phyloP scores from a whole-genome alignment of 2,888 invertebrate genomes.

The Empis stercorea region DNA sequence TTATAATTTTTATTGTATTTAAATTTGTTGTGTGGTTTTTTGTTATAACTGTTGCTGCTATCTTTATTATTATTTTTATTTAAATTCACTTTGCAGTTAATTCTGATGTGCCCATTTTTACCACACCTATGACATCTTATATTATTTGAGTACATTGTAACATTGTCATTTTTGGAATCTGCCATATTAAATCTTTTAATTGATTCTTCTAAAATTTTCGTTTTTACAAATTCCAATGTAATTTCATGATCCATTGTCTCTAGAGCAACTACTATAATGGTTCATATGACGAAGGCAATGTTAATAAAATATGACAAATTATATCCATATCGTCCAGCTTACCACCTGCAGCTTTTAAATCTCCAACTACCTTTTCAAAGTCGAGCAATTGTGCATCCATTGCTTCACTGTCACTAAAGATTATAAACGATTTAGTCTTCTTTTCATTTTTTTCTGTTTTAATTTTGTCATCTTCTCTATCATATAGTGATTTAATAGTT shows the following conservation, averaged over 20 bases:
- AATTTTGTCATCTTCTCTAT: neutral
- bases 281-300: constrained; percentile 25
- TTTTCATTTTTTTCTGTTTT: constrained; percentile 3
- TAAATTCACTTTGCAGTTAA: constrained; percentile 15
- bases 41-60: too few relatives aligned
- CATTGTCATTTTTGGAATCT: constrained; percentile 1
- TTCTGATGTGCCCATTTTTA: constrained; percentile 20
- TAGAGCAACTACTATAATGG: constrained; percentile 28
- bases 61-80: constrained; percentile 3
- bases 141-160: neutral
- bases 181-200: neutral
- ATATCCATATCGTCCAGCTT: constrained; percentile 26
- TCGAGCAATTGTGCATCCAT: constrained; percentile 12
- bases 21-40: too few relatives aligned
- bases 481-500: neutral
- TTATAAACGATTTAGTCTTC: constrained; percentile 1
- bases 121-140: constrained; percentile 23
- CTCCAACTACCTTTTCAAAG: constrained; percentile 25
- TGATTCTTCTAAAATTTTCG: constrained; percentile 9
- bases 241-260: constrained; percentile 20
- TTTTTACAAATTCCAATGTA: constrained; percentile 9
- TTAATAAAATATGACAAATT: constrained; percentile 24
- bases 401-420: neutral
- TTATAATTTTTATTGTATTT: constrained; percentile 4
- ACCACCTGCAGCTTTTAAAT: constrained; percentile 25